Base-by-base conservation (phyloP, 2,888 invertebrate genomes). In the Merodon equestris region DNA sequence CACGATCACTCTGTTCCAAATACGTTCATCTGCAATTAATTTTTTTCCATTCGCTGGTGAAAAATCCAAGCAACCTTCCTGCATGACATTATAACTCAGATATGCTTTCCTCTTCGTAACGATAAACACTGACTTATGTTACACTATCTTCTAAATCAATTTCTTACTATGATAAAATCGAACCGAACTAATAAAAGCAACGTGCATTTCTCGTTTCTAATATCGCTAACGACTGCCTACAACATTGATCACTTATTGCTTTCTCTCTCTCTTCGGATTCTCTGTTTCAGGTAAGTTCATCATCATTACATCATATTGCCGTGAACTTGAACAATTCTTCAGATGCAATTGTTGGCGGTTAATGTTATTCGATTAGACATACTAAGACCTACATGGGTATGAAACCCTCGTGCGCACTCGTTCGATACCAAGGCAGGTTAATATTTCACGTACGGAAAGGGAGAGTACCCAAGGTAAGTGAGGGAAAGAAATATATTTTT, bases 251-350 rank as follows among this genome's bases (percentile, higher is more conserved):
- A 66, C 18, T 38, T 45, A 61, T 45, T 58, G 36, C 67, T 71
- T 63, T 64, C 67, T 44, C 70, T 60, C 54, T 75, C 40, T 53
- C 45, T 38, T 38, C 47, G 54, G n/a, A n/a, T 68, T 42, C 68
- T 76, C 66, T 61, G 47, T 81, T 81, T 48, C 79, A 82, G 82
- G 82, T 82, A 79, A 82, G 82, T 82, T 53, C 50, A 56, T 70
- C 71, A 56, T 44, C 38, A 48, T 47, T 45, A 17, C 48, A 48
- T 34, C 36, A 44, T 61, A 40, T 64, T 72, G 51, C 66, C 64
- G 64, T 63, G 27, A 67, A 61, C 54, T 63, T 63, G 27, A 68
- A 72, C 72, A 72, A 67, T 77, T 77, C 63, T 63, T 72, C 40
- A 36, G 71, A 13, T 56, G 57, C 56, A 56, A 56, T 67, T 67